Evolutionary conservation across 2,888 invertebrate species (phyloP).

Genomic region (Monopis laevigella): DNA sequence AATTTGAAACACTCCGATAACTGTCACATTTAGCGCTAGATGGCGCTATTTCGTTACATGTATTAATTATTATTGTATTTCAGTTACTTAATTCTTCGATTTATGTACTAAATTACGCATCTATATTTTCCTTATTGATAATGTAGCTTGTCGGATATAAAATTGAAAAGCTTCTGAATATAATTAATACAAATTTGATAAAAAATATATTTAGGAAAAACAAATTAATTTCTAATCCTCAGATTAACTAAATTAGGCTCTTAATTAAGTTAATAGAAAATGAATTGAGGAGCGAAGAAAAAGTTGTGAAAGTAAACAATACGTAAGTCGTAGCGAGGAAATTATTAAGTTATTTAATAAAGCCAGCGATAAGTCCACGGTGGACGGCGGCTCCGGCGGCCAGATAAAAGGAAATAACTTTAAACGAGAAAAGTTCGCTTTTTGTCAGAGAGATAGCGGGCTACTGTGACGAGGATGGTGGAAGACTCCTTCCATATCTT

Average conservation of each 20-base stretch:
- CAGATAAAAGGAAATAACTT: conserved; percentile 59
- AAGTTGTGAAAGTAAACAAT: conserved; percentile 34
- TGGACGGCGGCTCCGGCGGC: conserved; percentile 22
- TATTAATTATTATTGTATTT: no score
- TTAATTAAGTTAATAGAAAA: conserved; percentile 6
- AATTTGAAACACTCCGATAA: no score
- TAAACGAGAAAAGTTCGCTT: conserved; percentile 57
- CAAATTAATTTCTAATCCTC: no score
- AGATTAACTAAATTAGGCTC: neutral
- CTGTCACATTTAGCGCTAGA: no score
- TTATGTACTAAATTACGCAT: no score
- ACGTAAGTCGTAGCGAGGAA: conserved; percentile 33
- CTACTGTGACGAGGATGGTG: conserved; percentile 8
- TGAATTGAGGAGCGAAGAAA: conserved; percentile 1
- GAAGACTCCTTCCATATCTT: neutral
- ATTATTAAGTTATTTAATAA: conserved; percentile 61
- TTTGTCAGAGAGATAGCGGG: conserved; percentile 14
- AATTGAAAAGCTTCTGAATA: no score
- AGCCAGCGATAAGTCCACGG: conserved; percentile 38
- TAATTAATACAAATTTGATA: no score
- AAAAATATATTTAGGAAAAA: no score
- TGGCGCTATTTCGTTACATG: no score
- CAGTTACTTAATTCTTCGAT: no score
- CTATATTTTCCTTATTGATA: no score
- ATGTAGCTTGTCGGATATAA: no score